A percentile compares a stretch with the other conserved stretches of the same genome.
Conservation (phyloP, 2,888 invertebrate species). For the Folsomia manolachei region DNA sequence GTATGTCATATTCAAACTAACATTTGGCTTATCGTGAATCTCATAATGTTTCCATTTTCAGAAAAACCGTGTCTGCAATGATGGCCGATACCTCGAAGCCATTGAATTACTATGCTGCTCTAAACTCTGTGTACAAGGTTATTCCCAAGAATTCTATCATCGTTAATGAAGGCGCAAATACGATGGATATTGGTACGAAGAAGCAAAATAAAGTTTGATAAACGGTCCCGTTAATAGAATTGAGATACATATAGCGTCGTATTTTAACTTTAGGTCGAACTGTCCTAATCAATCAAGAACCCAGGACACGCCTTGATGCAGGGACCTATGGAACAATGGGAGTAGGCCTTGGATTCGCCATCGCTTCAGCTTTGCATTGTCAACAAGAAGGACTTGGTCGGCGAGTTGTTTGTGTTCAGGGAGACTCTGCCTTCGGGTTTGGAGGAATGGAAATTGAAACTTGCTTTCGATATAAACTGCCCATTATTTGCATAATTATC, state of each 20-base stretch:
- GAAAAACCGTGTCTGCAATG: constrained; percentile 59
- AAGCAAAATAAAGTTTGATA: too few species aligned
- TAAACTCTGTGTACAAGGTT: constrained; percentile 72
- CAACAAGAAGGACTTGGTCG: constrained; percentile 76
- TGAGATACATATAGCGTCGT: too few species aligned
- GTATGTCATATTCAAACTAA: constrained; percentile 51
- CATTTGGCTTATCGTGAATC: constrained; percentile 12
- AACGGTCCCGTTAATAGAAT: too few species aligned
- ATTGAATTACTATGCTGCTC: constrained; percentile 90
- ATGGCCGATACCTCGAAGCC: constrained; percentile 70
- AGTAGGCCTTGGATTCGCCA: constrained; percentile 85
- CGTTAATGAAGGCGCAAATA: constrained; percentile 96
- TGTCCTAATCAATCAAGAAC: constrained; percentile 74
- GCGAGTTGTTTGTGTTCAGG: constrained; percentile 88
- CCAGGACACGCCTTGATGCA: constrained; percentile 87
- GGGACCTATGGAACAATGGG: constrained; percentile 57
- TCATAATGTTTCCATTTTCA: constrained; percentile 27
- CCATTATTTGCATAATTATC: constrained; percentile 82
- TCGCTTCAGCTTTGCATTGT: constrained; percentile 88
- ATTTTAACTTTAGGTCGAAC: constrained; percentile 70
- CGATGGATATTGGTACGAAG: constrained; percentile 90
- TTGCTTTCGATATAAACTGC: constrained; percentile 87
- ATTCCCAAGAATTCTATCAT: constrained; percentile 82
- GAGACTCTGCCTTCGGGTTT: constrained; percentile 97
- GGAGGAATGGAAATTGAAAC: constrained; percentile 98